phyloP scores from a whole-genome alignment of 1,140 invertebrate species.

The Brachionus sp. region DNA sequence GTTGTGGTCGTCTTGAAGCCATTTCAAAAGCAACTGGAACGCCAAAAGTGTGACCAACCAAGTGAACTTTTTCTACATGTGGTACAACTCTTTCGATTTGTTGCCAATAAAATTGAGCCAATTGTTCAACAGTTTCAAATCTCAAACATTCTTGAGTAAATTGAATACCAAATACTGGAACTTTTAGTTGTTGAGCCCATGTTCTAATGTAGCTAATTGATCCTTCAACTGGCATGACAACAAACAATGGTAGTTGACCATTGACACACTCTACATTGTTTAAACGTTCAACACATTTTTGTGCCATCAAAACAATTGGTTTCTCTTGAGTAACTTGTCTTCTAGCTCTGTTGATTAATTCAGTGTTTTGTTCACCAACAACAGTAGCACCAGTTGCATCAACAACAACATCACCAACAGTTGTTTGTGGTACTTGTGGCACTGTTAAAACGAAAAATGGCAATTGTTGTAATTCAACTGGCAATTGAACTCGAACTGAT shows the following conservation, averaged over 20 bases:
- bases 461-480: slow-evolving; percentile 6
- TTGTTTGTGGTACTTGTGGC: background rate
- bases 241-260: slow-evolving; percentile 30
- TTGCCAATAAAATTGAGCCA: slow-evolving; percentile 31
- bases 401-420: too few species aligned
- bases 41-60: slow-evolving; percentile 9
- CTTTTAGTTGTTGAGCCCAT: slow-evolving; percentile 27
- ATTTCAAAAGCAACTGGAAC: slow-evolving; percentile 42
- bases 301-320: slow-evolving; percentile 4
- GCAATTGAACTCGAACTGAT: slow-evolving; percentile 3
- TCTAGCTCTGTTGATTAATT: background rate
- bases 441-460: background rate
- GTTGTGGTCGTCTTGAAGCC: background rate
- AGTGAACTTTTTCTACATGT: slow-evolving; percentile 10
- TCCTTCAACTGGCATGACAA: slow-evolving; percentile 20
- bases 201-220: background rate
- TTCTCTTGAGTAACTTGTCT: background rate
- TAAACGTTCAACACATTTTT: background rate
- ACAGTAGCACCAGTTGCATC: too few species aligned
- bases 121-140: slow-evolving; percentile 28
- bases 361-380: background rate
- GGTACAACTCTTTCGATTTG: slow-evolving; percentile 25
- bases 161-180: slow-evolving; percentile 2
- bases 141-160: slow-evolving; percentile 1
- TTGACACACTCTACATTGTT: slow-evolving; percentile 12